Conservation (phyloP, 2,888 invertebrate genomes). For the Helleia helle region DNA sequence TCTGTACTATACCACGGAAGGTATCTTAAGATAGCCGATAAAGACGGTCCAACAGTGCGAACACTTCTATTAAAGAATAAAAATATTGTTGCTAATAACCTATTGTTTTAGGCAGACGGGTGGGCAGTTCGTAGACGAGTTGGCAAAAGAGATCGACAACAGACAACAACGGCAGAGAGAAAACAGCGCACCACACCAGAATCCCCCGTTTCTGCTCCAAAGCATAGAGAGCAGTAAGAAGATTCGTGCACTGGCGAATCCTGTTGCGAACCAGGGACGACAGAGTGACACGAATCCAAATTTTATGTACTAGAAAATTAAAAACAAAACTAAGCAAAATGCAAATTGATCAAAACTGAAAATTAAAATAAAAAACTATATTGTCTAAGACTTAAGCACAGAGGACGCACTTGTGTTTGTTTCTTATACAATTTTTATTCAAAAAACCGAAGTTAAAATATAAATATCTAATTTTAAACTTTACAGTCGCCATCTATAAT, state of each 20-base stretch:
- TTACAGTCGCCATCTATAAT: too few relatives aligned
- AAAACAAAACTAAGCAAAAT: not conserved
- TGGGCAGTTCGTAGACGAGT: constrained; percentile 63
- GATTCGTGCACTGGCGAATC: constrained; percentile 35
- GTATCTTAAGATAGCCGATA: too few relatives aligned
- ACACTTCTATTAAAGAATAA: not conserved
- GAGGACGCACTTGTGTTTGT: constrained; percentile 51
- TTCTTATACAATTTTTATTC: constrained; percentile 29
- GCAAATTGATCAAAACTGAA: not conserved
- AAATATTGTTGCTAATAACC: constrained; percentile 11
- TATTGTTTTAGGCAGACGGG: constrained; percentile 62
- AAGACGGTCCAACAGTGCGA: not conserved
- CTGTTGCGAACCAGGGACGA: constrained; percentile 34
- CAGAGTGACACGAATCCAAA: constrained; percentile 60
- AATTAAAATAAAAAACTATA: too few relatives aligned
- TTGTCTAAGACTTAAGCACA: constrained; percentile 40
- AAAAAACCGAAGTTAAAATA: too few relatives aligned
- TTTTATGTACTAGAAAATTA: constrained; percentile 44
- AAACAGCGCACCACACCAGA: constrained; percentile 20
- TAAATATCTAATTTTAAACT: too few relatives aligned
- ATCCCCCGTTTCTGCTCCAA: constrained; percentile 56
- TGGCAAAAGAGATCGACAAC: constrained; percentile 47
- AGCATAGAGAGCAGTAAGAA: constrained; percentile 54
- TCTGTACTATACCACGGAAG: too few relatives aligned
- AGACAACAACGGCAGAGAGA: constrained; percentile 32